These are phyloP conservation scores for Drosophila oshimai DNA, from an alignment of 1,140 invertebrate genomes.

Conservation along the genomic window DNA sequence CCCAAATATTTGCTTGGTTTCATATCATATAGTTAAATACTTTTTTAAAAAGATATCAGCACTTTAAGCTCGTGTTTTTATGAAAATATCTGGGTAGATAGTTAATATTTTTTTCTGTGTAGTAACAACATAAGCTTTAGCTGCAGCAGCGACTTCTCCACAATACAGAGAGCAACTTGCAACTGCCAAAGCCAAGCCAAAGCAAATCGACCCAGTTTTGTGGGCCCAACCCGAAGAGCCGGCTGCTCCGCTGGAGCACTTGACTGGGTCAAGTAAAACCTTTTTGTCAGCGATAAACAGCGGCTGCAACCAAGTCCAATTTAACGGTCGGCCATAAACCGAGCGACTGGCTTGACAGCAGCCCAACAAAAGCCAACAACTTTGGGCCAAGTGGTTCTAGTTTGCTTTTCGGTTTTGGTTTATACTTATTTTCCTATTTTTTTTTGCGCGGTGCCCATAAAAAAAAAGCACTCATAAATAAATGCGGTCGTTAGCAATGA, in stretches of 20 bases:
- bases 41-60: no score
- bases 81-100: no score
- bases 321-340: constrained; percentile 64
- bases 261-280: constrained; percentile 77
- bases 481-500: constrained; percentile 56
- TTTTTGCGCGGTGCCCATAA: constrained; percentile 26
- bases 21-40: no score
- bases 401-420: constrained; percentile 7
- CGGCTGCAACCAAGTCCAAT: constrained; percentile 60
- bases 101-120: not conserved
- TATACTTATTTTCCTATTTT: not conserved
- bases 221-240: constrained; percentile 6
- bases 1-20: no score
- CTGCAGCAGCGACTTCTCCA: not conserved
- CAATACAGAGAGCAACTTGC: constrained; percentile 1
- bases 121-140: not conserved
- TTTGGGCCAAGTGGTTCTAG: constrained; percentile 29
- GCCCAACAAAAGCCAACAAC: constrained; percentile 16
- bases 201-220: constrained; percentile 53
- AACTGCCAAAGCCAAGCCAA: constrained; percentile 16
- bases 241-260: constrained; percentile 18
- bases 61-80: no score
- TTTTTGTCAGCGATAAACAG: constrained; percentile 76
- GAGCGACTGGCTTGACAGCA: constrained; percentile 47
- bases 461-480: constrained; percentile 63